Conservation (phyloP, 2,113 vertebrate genomes). For the Seriola quinqueradiata region DNA sequence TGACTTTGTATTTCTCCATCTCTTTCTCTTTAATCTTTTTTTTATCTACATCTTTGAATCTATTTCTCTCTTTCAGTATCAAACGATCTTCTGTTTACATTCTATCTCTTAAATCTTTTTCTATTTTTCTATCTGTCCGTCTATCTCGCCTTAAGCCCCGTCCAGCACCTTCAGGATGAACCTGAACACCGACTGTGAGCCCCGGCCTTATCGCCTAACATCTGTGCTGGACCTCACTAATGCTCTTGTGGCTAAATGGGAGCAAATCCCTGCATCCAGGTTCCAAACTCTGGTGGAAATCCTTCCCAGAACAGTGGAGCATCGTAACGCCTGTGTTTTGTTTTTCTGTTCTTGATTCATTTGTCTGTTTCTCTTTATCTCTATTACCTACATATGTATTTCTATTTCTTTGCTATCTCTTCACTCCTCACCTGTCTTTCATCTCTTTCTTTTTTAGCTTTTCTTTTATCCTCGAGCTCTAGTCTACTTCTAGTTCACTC, state of each 20-base stretch:
- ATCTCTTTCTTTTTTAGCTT: neutral
- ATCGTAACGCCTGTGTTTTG: too few species aligned
- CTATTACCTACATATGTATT: neutral
- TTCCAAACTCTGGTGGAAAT: neutral
- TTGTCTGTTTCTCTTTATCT: neutral
- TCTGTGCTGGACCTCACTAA: neutral
- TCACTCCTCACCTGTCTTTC: neutral
- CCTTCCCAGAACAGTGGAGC: neutral
- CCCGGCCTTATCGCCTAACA: neutral
- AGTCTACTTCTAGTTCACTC: neutral
- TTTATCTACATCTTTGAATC: too few species aligned
- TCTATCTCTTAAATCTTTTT: too few species aligned
- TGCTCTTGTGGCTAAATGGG: neutral
- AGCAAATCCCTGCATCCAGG: neutral
- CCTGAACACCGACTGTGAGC: neutral
- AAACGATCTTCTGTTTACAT: too few species aligned
- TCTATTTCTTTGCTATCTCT: neutral
- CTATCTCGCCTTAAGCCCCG: neutral
- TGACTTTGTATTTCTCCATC: neutral
- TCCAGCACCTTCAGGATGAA: neutral
- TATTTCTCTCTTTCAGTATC: too few species aligned
- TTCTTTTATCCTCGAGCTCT: conserved; percentile 7
- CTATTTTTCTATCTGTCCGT: neutral
- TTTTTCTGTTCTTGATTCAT: too few species aligned
- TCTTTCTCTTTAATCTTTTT: neutral